phyloP scores from a whole-genome alignment of 92 coral and sea anemone species.

The Palythoa grandiflora region DNA sequence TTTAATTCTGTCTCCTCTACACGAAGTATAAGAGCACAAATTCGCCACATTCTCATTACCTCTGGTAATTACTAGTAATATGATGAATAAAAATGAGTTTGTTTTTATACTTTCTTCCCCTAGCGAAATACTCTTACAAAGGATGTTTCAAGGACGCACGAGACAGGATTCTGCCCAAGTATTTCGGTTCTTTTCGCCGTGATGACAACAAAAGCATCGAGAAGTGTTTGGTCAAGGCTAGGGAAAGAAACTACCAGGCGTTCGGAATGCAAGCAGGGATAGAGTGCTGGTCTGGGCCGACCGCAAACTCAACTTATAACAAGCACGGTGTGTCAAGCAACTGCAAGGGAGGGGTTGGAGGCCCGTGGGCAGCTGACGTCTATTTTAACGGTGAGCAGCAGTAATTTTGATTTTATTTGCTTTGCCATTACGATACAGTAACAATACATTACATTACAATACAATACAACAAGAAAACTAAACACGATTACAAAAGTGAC shows the following conservation, averaged over 20 bases:
- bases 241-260: slow-evolving; percentile 37
- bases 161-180: slow-evolving; percentile 33
- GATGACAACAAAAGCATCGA: slow-evolving; percentile 14
- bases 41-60: too few species aligned
- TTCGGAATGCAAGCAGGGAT: slow-evolving; percentile 29
- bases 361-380: slow-evolving; percentile 28
- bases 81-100: neutral
- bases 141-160: slow-evolving; percentile 35
- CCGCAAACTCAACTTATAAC: slow-evolving; percentile 14
- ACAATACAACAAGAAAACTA: too few species aligned
- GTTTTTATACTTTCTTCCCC: neutral
- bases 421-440: neutral
- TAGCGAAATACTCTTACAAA: slow-evolving; percentile 32
- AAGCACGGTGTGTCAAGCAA: slow-evolving; percentile 2
- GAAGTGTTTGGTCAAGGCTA: slow-evolving; percentile 32
- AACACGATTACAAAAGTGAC: too few species aligned
- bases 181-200: neutral
- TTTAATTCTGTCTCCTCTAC: too few species aligned
- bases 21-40: too few species aligned
- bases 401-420: neutral
- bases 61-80: too few species aligned
- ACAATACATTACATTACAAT: too few species aligned
- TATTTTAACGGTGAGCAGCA: slow-evolving; percentile 30
- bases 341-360: slow-evolving; percentile 43
- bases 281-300: slow-evolving; percentile 46